Evolutionary conservation across 2,888 invertebrate genomes (phyloP).

Genomic region (Agrochola lychnidis): DNA sequence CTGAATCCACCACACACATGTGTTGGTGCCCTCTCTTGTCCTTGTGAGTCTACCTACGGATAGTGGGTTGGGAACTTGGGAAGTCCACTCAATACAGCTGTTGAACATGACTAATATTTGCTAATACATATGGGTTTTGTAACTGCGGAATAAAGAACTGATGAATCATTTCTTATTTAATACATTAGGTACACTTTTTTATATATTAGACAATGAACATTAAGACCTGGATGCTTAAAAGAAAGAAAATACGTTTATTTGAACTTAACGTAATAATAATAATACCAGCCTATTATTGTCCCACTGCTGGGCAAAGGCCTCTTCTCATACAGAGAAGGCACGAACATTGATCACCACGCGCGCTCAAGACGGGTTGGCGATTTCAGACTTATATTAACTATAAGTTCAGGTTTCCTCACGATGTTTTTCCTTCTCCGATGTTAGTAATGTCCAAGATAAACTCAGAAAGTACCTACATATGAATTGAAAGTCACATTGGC

Average conservation of each 20-base stretch:
- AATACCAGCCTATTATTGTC: too few species aligned
- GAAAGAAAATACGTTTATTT: background rate
- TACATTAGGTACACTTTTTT: background rate
- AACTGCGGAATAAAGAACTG: background rate
- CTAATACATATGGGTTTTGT: background rate
- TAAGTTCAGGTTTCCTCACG: too few species aligned
- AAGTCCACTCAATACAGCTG: background rate
- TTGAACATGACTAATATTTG: constrained; percentile 1
- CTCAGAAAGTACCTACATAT: too few species aligned
- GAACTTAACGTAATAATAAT: too few species aligned
- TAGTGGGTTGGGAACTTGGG: constrained; percentile 5
- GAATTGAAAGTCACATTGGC: too few species aligned
- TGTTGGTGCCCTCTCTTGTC: background rate
- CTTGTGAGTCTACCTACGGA: constrained; percentile 1
- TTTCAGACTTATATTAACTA: too few species aligned
- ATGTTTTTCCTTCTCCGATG: too few species aligned
- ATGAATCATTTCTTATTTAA: constrained; percentile 13
- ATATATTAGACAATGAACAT: background rate
- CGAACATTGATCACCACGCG: too few species aligned
- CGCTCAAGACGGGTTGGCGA: too few species aligned
- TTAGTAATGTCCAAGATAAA: too few species aligned
- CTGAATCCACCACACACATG: background rate
- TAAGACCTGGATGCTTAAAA: background rate
- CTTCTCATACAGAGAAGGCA: too few species aligned
- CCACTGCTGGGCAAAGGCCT: too few species aligned